phyloP scores from a whole-genome alignment of 2,113 vertebrate species.

The Dipodomys spectabilis region DNA sequence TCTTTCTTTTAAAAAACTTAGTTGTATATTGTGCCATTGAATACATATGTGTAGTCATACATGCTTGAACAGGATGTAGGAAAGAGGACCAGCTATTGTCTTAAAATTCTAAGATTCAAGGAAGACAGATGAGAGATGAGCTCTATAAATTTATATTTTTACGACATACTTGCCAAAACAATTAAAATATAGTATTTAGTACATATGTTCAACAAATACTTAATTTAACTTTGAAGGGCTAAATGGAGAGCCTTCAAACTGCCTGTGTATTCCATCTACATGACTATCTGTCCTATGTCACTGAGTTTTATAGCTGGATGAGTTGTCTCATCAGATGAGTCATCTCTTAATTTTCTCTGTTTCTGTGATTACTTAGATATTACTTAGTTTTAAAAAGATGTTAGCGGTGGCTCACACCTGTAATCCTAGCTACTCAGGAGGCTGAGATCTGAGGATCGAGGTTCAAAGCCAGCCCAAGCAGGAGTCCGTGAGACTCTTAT shows the following conservation, averaged over 20 bases:
- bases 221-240: constrained; percentile 39
- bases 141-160: background rate
- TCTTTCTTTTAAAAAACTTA: constrained; percentile 13
- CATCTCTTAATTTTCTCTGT: background rate
- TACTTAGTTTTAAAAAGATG: background rate
- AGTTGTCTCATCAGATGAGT: background rate
- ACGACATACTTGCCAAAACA: background rate
- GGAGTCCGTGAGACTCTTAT: no score
- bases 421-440: no score
- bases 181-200: constrained; percentile 17
- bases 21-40: background rate
- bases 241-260: background rate
- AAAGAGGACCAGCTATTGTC: background rate
- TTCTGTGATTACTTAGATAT: background rate
- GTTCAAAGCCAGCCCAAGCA: no score
- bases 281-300: background rate
- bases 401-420: no score
- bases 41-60: background rate
- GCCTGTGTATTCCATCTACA: background rate
- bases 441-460: no score
- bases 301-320: background rate
- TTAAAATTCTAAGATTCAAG: background rate
- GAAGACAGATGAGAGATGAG: background rate
- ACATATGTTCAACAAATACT: constrained; percentile 8
- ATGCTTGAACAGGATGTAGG: background rate